phyloP scores from a whole-genome alignment of 2,888 invertebrate species.

The Neoitamus cyanurus region DNA sequence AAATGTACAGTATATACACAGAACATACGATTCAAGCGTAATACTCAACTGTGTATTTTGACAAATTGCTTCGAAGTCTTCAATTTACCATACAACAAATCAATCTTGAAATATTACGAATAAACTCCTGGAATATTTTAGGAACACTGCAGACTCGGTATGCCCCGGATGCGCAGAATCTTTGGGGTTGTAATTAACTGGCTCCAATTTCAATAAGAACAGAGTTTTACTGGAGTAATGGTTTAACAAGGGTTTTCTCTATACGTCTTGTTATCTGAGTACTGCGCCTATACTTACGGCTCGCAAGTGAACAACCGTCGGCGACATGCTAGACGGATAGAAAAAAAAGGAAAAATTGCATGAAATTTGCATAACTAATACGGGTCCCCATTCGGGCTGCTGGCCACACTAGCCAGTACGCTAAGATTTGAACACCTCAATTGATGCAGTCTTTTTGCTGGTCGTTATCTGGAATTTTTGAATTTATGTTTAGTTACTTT shows the following conservation, averaged over 20 bases:
- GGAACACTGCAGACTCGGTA: too few species aligned
- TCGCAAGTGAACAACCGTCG: neutral
- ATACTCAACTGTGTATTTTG: too few species aligned
- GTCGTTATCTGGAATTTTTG: slow-evolving; percentile 35
- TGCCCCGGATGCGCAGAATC: too few species aligned
- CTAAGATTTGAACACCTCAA: slow-evolving; percentile 21
- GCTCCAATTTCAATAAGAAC: too few species aligned
- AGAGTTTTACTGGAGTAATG: too few species aligned
- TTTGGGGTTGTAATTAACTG: too few species aligned
- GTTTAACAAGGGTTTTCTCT: neutral
- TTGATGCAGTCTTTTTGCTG: slow-evolving; percentile 1
- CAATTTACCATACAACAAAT: too few species aligned
- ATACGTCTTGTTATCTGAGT: neutral
- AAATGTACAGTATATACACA: too few species aligned
- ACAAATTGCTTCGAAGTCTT: too few species aligned
- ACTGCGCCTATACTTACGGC: neutral
- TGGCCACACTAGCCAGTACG: neutral
- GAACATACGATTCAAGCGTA: too few species aligned
- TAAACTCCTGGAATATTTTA: too few species aligned
- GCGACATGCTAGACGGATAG: neutral
- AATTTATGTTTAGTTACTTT: slow-evolving; percentile 27
- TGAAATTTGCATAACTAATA: slow-evolving; percentile 30
- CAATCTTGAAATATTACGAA: too few species aligned
- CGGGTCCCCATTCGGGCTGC: neutral
- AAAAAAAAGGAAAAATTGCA: slow-evolving; percentile 22